These are phyloP conservation scores for Dufourea novaeangliae DNA, from an alignment of 1,140 invertebrate genomes.

Conservation along the genomic window DNA sequence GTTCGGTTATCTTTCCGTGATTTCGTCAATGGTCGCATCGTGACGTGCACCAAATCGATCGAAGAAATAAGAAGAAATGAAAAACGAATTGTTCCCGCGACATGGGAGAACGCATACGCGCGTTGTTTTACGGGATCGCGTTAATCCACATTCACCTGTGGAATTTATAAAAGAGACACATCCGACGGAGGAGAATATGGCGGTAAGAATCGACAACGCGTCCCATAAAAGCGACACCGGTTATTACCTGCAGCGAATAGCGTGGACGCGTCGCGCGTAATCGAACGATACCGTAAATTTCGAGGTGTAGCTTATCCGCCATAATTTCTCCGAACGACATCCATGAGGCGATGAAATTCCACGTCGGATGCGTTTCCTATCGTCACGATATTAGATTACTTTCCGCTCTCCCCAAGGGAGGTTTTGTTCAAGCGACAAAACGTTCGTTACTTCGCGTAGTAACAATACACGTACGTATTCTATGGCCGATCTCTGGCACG, in stretches of 20 bases:
- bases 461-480: not conserved
- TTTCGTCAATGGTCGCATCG: too few species aligned
- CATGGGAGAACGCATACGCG: too few species aligned
- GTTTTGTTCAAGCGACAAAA: not conserved
- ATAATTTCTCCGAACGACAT: constrained; percentile 16
- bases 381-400: not conserved
- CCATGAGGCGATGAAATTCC: not conserved
- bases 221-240: constrained; percentile 30
- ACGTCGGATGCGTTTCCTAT: not conserved
- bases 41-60: too few species aligned
- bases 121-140: not conserved
- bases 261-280: constrained; percentile 46
- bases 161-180: not conserved
- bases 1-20: not conserved
- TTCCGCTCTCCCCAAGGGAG: not conserved
- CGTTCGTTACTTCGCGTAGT: not conserved
- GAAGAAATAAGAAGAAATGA: too few species aligned
- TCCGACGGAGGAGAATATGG: not conserved
- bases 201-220: constrained; percentile 1
- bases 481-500: not conserved
- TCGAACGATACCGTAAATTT: constrained; percentile 62
- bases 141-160: constrained; percentile 2
- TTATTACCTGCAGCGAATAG: constrained; percentile 32
- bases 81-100: not conserved
- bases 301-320: constrained; percentile 4